Evolutionary conservation across 1,140 invertebrate species (phyloP).

Genomic region (Phymorhynchus buccinoides): DNA sequence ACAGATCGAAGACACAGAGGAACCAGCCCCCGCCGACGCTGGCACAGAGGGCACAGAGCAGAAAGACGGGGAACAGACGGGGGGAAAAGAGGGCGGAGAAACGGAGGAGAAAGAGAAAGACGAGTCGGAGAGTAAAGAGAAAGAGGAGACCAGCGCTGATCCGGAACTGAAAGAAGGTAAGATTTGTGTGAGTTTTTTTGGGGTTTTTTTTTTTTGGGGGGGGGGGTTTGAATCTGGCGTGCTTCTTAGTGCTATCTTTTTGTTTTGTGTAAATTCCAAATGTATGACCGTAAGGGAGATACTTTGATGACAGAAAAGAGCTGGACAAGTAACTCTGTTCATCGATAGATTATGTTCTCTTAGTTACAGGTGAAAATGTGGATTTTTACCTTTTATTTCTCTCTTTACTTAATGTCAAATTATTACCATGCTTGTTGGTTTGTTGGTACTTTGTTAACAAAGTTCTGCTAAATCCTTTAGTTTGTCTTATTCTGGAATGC

Average conservation of each 20-base stretch:
- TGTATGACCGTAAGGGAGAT: too few species aligned
- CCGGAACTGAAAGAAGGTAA: constrained; percentile 2
- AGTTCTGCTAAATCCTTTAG: not conserved
- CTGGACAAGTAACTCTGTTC: too few species aligned
- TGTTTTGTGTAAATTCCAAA: too few species aligned
- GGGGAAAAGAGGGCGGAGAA: not conserved
- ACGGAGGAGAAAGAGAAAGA: not conserved
- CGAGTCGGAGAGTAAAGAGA: constrained; percentile 4
- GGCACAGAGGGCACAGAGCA: constrained; percentile 10
- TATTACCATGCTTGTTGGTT: not conserved
- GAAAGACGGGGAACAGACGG: constrained; percentile 10
- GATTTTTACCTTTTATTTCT: too few species aligned
- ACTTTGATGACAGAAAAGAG: too few species aligned
- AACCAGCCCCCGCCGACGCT: too few species aligned
- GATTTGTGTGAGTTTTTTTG: not conserved
- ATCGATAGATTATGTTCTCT: too few species aligned
- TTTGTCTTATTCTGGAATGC: too few species aligned
- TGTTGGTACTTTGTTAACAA: not conserved
- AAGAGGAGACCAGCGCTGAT: constrained; percentile 22
- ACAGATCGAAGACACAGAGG: constrained; percentile 16
- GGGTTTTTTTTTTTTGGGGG: too few species aligned
- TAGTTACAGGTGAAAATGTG: too few species aligned
- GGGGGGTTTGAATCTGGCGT: not conserved
- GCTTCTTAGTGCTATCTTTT: not conserved
- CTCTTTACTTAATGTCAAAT: not conserved